Evolutionary conservation across 64 coral and sea anemone genomes (phyloP).

Genomic region (Dendronephthya gigantea): DNA sequence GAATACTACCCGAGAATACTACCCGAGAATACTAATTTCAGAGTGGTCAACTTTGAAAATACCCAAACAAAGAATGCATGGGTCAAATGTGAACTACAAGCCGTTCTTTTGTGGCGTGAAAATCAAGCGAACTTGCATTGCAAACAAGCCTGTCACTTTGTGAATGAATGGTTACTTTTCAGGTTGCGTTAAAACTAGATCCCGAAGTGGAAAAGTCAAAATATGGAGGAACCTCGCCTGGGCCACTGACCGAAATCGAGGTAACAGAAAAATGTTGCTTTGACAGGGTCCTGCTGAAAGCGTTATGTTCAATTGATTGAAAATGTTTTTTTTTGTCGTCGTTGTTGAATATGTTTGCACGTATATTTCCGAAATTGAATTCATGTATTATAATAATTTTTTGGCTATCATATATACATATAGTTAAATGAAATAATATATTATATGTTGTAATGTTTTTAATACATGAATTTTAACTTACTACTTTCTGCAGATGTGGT

Average conservation of each 20-base stretch:
- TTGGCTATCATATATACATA: too few relatives aligned
- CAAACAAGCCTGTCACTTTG: neutral
- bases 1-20: too few relatives aligned
- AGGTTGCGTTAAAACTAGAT: slow-evolving; percentile 76
- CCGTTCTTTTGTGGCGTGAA: neutral
- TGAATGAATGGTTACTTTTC: neutral
- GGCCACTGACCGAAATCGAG: slow-evolving; percentile 83
- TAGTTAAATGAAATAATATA: too few relatives aligned
- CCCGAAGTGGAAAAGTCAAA: slow-evolving; percentile 67
- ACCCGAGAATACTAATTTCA: too few relatives aligned
- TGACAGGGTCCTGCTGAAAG: too few relatives aligned
- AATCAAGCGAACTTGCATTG: too few relatives aligned
- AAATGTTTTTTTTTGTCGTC: too few relatives aligned
- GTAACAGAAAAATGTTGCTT: slow-evolving; percentile 16
- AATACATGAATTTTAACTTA: neutral
- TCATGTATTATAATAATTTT: too few relatives aligned
- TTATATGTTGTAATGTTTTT: neutral
- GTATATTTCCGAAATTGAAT: too few relatives aligned
- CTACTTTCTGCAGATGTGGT: slow-evolving; percentile 75
- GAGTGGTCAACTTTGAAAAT: neutral
- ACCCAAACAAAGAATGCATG: neutral
- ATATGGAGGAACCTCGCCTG: slow-evolving; percentile 56
- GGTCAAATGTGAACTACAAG: too few relatives aligned
- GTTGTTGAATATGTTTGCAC: too few relatives aligned
- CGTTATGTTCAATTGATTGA: too few relatives aligned